Conservation (phyloP, 2,797 vertebrate species). For the Leucoraja ocellata region DNA sequence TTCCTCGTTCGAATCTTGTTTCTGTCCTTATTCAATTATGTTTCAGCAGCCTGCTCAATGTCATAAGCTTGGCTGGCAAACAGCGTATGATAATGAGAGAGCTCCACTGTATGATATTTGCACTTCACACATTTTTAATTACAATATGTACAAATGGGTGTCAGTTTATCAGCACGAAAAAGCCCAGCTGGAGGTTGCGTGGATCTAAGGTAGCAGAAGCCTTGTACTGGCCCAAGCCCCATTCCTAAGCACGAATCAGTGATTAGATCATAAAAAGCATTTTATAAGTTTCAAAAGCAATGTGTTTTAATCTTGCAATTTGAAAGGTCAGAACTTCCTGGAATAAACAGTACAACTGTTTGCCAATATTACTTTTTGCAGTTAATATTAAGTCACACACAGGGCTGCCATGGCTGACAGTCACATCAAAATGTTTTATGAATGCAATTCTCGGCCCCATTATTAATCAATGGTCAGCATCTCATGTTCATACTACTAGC, state of each 20-base stretch:
- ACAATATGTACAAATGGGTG: slow-evolving; percentile 33
- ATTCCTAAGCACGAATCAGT: not conserved
- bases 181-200: slow-evolving; percentile 18
- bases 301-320: not conserved
- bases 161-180: slow-evolving; percentile 23
- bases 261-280: not conserved
- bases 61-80: slow-evolving; percentile 15
- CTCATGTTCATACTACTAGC: not conserved
- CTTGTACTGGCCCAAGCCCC: not conserved
- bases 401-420: not conserved
- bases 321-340: not conserved
- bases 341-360: not conserved
- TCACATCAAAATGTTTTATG: not conserved
- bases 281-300: slow-evolving; percentile 17
- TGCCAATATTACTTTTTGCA: not conserved
- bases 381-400: not conserved
- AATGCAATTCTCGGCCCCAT: not conserved
- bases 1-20: not conserved
- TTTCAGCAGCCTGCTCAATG: slow-evolving; percentile 22
- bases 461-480: slow-evolving; percentile 3
- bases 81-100: slow-evolving; percentile 8
- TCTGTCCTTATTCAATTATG: slow-evolving; percentile 24
- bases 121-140: slow-evolving; percentile 36
- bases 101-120: slow-evolving; percentile 23
- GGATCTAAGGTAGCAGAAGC: not conserved